Evolutionary conservation across 2,888 invertebrate genomes (phyloP), one percentile per base, ranked within the genome.

Genomic region (Nomada lathburiana): DNA sequence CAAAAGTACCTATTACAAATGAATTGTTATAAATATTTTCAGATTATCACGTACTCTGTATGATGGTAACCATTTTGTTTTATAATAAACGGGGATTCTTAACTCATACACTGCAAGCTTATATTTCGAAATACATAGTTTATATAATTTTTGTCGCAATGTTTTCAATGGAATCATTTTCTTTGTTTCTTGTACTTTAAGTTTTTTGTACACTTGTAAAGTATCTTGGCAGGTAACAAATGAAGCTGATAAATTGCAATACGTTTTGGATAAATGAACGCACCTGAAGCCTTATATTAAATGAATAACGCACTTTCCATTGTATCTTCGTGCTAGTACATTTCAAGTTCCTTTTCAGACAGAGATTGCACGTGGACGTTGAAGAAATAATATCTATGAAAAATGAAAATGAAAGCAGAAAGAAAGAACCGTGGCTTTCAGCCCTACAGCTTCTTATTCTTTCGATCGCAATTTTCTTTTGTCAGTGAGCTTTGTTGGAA

Each of bases 241-340:
- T 62, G 47, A 26, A 60, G 65, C 60, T 64, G 44, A 76, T 62
- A 60, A 76, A 65, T 75, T 16, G 55, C 36, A 68, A 78, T 55
- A 67, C 53, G 55, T 29, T 42, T n/a, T 10, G 36, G 55, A 26
- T 50, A 60, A 76, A 57, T 18, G 55, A 50, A 26, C 23, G 23
- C 23, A 3, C 5, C 36, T n/a, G 11, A 20, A 53, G 18, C 13
- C 18, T 50, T 18, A 1, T 9, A 26, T 50, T 50, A 42, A 44
- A 26, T 23, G 26, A 57, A 57, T 18, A 23, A 69, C 10, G n/a
- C 29, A 44, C 26, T 64, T 16, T 23, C 50, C 7, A 47, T 50
- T 4, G 9, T 9, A 50, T 50, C 64, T 50, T 47, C 23, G 20
- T 5, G 44, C 44, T 44, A 13, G 50, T 2, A 26, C 23, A 42